Evolutionary conservation across 2,797 vertebrate genomes (phyloP), one percentile per base, ranked within the genome.

Genomic region (Lepilemur ruficaudatus): DNA sequence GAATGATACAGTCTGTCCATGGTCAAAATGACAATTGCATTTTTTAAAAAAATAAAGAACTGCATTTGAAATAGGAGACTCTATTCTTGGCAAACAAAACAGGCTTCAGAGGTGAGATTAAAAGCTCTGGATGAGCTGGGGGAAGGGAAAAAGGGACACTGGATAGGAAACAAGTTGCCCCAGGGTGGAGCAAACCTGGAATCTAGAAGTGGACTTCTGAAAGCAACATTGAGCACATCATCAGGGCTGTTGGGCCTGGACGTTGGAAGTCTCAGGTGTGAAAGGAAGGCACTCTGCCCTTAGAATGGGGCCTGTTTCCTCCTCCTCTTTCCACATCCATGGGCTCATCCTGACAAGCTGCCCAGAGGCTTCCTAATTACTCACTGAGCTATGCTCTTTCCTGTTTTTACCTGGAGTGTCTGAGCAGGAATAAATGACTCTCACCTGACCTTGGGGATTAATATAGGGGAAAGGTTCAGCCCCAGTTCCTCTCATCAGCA

Each of bases 1-100:
- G 50, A 89, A 52, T 22, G 48, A 73, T 48, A 43, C 48, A 43
- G 22, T 82, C 4, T n/a, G 97, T 86, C 87, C 90, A 82, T 96
- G 95, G 73, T 96, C 91, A 91, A 98, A 97, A 97, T 95, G 87
- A 78, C 95, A 78, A 55, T 65, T 80, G 67, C 32, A n/a, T 65
- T 93, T 94, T 93, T 38, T n/a, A 75, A 61, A 93, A n/a, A 52
- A 4, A 92, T 82, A 84, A 95, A 67, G 23, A 3, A 91, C 69
- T 38, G 30, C 35, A 35, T 78, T 92, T 61, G 22, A 92, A 90
- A 93, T 78, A 14, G 20, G 15, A 91, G 55, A 65, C 32, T 89
- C 48, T 92, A 57, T 83, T 97, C 94, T 95, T 92, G 81, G 89
- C 87, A 93, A 97, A 93, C 28, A 93, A 88, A 92, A 76, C 46